These are phyloP conservation scores for Leucophenga maculata DNA, from an alignment of 2,888 invertebrate genomes.

Conservation along the genomic window DNA sequence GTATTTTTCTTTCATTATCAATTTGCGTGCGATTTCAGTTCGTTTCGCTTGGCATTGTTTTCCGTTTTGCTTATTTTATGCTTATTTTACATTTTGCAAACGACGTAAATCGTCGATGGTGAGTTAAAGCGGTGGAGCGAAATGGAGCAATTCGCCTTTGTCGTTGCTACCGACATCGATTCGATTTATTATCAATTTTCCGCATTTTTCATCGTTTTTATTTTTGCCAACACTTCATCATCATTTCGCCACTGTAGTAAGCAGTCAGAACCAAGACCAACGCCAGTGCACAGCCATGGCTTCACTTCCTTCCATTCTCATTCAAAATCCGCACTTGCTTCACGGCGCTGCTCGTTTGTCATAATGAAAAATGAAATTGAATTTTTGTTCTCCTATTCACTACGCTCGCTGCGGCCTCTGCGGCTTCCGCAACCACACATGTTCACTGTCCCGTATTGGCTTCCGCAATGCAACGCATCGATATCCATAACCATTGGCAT, in stretches of 20 bases:
- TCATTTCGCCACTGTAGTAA: constrained; percentile 20
- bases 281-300: constrained; percentile 4
- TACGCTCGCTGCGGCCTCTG: background rate
- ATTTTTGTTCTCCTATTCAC: constrained; percentile 47
- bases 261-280: constrained; percentile 13
- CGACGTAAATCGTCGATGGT: background rate
- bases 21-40: background rate
- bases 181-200: constrained; percentile 67
- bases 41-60: background rate
- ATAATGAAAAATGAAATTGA: constrained; percentile 67
- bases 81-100: constrained; percentile 52
- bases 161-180: constrained; percentile 32
- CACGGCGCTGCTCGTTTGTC: constrained; percentile 44
- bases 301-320: constrained; percentile 31
- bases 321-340: constrained; percentile 14
- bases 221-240: constrained; percentile 39
- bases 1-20: background rate
- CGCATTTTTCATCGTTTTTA: constrained; percentile 53
- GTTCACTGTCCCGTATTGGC: constrained; percentile 39
- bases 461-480: constrained; percentile 4
- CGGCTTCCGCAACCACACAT: constrained; percentile 38
- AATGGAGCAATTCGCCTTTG: background rate
- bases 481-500: background rate
- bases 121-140: background rate
- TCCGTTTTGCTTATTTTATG: constrained; percentile 45